Conservation (phyloP, 2,888 invertebrate species). For the Allophyes oxyacanthae region DNA sequence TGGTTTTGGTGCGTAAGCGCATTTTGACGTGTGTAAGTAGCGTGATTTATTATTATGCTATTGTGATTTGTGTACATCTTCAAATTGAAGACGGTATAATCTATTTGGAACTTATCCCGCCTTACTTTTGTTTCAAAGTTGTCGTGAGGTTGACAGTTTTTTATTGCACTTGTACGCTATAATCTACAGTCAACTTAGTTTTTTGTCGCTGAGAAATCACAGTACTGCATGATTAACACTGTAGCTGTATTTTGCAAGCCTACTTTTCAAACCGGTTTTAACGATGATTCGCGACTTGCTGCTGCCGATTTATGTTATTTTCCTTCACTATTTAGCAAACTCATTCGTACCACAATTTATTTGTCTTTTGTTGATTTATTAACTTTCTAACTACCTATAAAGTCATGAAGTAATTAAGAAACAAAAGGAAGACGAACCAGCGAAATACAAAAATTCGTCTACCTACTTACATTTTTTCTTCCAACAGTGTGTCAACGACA, state of each 20-base stretch:
- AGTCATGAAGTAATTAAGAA: background rate
- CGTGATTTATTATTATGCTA: slow-evolving; percentile 77
- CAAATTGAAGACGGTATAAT: slow-evolving; percentile 63
- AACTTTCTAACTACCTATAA: background rate
- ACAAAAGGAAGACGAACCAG: background rate
- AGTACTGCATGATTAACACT: slow-evolving; percentile 60
- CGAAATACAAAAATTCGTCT: background rate
- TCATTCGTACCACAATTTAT: slow-evolving; percentile 23
- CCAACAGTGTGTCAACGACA: slow-evolving; percentile 48
- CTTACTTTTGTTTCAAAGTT: slow-evolving; percentile 51
- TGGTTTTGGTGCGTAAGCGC: slow-evolving; percentile 77
- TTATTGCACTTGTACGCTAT: slow-evolving; percentile 44
- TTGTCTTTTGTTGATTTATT: slow-evolving; percentile 1
- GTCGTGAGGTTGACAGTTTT: slow-evolving; percentile 47
- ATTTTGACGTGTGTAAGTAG: slow-evolving; percentile 80
- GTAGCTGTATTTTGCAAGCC: slow-evolving; percentile 81
- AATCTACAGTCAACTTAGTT: slow-evolving; percentile 49
- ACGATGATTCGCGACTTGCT: slow-evolving; percentile 71
- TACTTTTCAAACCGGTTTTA: slow-evolving; percentile 83
- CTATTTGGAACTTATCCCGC: slow-evolving; percentile 56
- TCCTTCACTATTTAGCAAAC: slow-evolving; percentile 30
- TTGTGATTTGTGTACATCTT: slow-evolving; percentile 56
- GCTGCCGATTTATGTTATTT: slow-evolving; percentile 53
- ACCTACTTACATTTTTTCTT: slow-evolving; percentile 18
- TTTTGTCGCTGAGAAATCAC: slow-evolving; percentile 57